Conservation (phyloP, 2,113 vertebrate species). For the Apaloderma vittatum region DNA sequence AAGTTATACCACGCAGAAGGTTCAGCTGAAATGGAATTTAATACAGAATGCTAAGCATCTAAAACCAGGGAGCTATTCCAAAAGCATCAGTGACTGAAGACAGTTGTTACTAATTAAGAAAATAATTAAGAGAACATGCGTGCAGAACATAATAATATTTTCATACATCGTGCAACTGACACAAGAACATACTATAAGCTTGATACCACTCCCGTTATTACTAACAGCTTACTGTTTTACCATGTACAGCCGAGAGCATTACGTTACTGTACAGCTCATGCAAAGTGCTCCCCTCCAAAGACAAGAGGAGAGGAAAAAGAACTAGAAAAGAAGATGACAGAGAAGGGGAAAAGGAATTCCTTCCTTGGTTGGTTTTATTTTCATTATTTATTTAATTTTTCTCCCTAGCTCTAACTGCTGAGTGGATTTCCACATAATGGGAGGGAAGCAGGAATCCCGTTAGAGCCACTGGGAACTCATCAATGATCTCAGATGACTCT, state of each 20-base stretch:
- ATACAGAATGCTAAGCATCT: background rate
- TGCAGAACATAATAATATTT: background rate
- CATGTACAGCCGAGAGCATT: background rate
- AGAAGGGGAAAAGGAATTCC: background rate
- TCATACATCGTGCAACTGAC: background rate
- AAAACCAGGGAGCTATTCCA: background rate
- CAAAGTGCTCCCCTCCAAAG: background rate
- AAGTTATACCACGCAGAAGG: background rate
- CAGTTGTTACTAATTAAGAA: background rate
- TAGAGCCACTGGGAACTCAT: background rate
- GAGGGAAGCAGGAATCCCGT: background rate
- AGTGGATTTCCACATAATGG: background rate
- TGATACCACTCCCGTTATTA: background rate
- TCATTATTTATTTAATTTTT: background rate
- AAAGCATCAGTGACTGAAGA: background rate
- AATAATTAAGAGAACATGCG: background rate
- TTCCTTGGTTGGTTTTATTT: background rate
- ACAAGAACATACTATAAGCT: background rate
- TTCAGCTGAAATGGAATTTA: background rate
- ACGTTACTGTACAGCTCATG: background rate
- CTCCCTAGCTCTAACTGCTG: background rate
- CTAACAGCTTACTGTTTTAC: background rate
- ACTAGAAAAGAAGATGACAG: background rate
- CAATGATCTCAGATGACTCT: background rate
- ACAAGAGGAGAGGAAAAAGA: background rate